Evolutionary conservation across 2,113 vertebrate species (phyloP), one percentile per base, ranked within the genome.

Genomic region (Echinops telfairi): DNA sequence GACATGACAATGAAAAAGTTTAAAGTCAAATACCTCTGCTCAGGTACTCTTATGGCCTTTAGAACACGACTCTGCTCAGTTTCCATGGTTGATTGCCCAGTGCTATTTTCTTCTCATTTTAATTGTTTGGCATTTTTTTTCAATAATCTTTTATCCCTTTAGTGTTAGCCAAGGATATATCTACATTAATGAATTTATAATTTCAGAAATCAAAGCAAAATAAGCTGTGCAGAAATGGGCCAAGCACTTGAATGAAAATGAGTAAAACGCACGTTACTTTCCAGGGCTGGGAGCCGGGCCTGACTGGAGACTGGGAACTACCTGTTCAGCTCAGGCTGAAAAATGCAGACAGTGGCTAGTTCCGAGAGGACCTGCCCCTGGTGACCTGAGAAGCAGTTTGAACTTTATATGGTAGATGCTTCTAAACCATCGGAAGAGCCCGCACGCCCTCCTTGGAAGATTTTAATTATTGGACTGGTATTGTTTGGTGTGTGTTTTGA

Each of bases 21-120:
- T 87, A 77, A 80, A 90, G 62, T 78, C 66, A 88, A 93, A 83
- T 95, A n/a, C 87, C 86, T 70, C 43, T 81, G 23, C 31, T 88
- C 23, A 66, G 88, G 71, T 91, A 83, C n/a, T 60, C 22, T 2
- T 71, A 2, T 88, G 78, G 20, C 11, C 36, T 86, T 86, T 92
- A 81, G 78, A 84, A 83, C 36, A 93, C 83, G 43, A 70, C n/a
- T 94, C 6, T 33, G 1, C 80, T 88, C 43, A 81, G 84, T 95
- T 71, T 36, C 20, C 23, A n/a, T 85, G 64, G 31, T 93, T 90
- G 85, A 89, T 31, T 94, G 36, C 5, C 27, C 91, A 58, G 3
- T 0, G 83, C 1, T 83, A 12, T 79, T 91, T 92, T 70, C 25
- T 89, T 62, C 90, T 86, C 36, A 20, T 15, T 94, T 76, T 91